Evolutionary conservation across 2,113 vertebrate genomes (phyloP), one percentile per base, ranked within the genome.

Genomic region (Epinephelus moara): DNA sequence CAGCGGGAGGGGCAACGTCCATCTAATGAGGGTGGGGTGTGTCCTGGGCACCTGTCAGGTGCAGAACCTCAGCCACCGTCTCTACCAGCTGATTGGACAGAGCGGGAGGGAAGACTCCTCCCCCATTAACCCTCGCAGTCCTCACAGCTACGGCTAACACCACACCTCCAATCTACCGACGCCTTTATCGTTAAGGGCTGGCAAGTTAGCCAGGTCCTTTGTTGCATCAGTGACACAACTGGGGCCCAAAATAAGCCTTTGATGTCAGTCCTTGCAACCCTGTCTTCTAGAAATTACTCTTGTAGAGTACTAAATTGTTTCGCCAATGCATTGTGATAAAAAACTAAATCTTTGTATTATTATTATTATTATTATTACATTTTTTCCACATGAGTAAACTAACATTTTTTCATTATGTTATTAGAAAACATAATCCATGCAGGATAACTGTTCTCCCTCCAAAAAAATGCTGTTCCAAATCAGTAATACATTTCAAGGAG

Each of bases 31-130:
- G 21, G 96, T 96, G 25, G 96, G 96, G 79, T 99, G 97, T 15
- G 91, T 95, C 23, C 94, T 99, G 45, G 97, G 97, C 40, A 99
- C 98, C 23, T 98, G 98, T 91, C 98, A 97, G 79, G 96, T 97
- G 68, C 97, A 98, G 87, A 97, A 97, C 91, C 97, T 98, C 61
- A 96, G 96, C 79, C 96, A 98, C 73, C 96, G 97, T 40, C 96
- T 98, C 4, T 97, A 97, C 95, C 97, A 97, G 89, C 95, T 98
- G 25, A 88, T 96, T 72, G 95, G 96, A 30, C 96, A 95, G 25
- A 89, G 88, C 0, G 95, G 96, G 13, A 95, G 93, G 2, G 95
- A 94, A 40, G 95, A 96, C 81, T 94, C 94, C 0, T 96, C 96
- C 25, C 97, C 98, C 19, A 85, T 97, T 33, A 96, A 97, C 89